Evolutionary conservation across 2,113 vertebrate genomes (phyloP).

Genomic region (Lichenostomus cassidix): DNA sequence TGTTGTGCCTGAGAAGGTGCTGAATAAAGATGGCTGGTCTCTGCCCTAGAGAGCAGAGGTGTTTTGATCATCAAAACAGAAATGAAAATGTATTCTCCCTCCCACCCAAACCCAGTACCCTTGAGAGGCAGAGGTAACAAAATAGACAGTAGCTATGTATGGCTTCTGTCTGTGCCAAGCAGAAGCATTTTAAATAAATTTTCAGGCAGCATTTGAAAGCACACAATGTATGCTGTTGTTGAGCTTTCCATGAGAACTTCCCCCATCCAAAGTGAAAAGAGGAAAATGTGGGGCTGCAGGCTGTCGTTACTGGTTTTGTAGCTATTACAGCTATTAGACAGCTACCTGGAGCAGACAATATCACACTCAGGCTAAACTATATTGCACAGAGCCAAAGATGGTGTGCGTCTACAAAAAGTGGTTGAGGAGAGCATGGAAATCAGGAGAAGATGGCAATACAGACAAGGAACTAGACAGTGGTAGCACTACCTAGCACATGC

Average conservation of each 20-base stretch:
- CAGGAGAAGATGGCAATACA: background rate
- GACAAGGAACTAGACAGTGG: background rate
- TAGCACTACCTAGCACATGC: too few species aligned
- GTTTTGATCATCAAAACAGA: background rate
- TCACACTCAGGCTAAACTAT: background rate
- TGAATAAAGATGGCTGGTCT: background rate
- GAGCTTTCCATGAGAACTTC: background rate
- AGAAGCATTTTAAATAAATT: background rate
- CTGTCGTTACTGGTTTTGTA: rapidly evolving
- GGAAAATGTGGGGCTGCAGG: background rate
- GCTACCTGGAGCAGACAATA: background rate
- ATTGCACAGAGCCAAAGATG: background rate
- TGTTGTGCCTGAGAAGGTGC: background rate
- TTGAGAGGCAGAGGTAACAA: background rate
- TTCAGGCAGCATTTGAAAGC: background rate
- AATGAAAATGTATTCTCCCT: background rate
- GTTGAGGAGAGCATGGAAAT: background rate
- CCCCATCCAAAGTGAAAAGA: background rate
- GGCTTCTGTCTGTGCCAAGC: background rate
- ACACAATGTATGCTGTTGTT: background rate
- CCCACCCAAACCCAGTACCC: background rate
- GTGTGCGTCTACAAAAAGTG: background rate
- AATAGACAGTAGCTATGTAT: background rate
- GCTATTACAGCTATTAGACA: background rate
- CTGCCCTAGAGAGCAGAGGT: background rate